phyloP scores from a whole-genome alignment of 2,797 vertebrate genomes.

The Neosilurus mollespiculum region DNA sequence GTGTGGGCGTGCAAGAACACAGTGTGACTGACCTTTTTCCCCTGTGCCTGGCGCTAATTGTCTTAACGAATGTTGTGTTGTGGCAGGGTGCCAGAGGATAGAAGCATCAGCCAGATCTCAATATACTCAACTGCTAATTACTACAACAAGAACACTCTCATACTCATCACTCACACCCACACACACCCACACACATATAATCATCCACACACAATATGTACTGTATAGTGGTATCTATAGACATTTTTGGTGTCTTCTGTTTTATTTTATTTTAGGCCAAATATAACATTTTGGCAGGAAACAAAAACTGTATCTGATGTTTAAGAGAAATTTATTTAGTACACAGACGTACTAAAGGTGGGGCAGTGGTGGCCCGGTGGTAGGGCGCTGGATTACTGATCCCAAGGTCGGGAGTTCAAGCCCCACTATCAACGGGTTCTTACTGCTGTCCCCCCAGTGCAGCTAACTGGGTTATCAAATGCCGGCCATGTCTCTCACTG shows the following conservation, averaged over 20 bases:
- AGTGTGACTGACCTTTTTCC: constrained; percentile 53
- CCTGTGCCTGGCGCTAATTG: constrained; percentile 69
- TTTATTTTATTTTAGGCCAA: background rate
- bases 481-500: no score
- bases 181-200: background rate
- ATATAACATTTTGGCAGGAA: background rate
- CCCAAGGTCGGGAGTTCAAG: no score
- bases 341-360: no score
- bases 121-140: constrained; percentile 45
- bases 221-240: background rate
- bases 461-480: no score
- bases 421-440: no score
- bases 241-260: background rate
- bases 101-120: constrained; percentile 53
- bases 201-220: background rate
- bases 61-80: constrained; percentile 65
- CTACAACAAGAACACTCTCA: constrained; percentile 30
- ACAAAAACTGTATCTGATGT: background rate
- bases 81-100: constrained; percentile 68
- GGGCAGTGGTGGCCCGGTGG: no score
- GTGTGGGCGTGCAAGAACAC: constrained; percentile 47
- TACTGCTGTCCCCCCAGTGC: no score
- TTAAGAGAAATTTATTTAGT: no score
- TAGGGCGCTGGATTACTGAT: no score
- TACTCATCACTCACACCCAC: constrained; percentile 21